Percentiles rank a stretch among this genome's conserved stretches.
These are phyloP conservation scores for Euzetes globulus DNA, from an alignment of 2,888 invertebrate species.

Conservation along the genomic window DNA sequence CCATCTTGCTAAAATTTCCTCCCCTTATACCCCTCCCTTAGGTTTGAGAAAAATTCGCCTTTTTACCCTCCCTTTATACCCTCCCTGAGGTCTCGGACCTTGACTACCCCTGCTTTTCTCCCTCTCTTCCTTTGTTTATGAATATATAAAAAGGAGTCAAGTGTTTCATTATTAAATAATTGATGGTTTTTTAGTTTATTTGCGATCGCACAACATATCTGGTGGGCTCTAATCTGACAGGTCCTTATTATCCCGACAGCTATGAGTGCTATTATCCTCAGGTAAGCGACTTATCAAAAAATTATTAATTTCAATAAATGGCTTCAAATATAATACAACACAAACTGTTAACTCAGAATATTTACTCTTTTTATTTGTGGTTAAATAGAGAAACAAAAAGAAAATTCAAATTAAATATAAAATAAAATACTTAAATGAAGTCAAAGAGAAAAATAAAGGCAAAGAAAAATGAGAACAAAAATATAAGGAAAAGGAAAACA, in stretches of 20 bases:
- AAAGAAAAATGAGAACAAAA: neutral
- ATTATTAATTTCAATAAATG: neutral
- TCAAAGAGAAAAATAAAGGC: no score
- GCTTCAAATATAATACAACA: neutral
- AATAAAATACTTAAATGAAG: no score
- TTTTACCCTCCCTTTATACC: no score
- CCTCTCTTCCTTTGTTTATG: no score
- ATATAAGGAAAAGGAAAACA: neutral
- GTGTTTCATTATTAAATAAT: no score
- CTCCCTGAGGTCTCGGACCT: no score
- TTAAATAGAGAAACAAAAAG: neutral
- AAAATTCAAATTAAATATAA: no score
- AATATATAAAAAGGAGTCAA: no score
- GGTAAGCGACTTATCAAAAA: neutral
- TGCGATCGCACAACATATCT: slow-evolving; percentile 27
- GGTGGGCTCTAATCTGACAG: neutral
- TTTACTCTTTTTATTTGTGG: neutral
- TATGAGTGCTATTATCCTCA: slow-evolving; percentile 24
- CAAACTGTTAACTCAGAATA: neutral
- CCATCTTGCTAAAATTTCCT: no score
- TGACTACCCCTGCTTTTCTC: no score
- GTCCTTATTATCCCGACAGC: slow-evolving; percentile 15
- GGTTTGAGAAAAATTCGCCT: no score
- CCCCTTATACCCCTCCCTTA: no score
- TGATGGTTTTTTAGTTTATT: neutral